Percentiles rank a stretch among this genome's conserved stretches.
phyloP scores from a whole-genome alignment of 2,797 vertebrate genomes.

The Tiaroga cobitis region DNA sequence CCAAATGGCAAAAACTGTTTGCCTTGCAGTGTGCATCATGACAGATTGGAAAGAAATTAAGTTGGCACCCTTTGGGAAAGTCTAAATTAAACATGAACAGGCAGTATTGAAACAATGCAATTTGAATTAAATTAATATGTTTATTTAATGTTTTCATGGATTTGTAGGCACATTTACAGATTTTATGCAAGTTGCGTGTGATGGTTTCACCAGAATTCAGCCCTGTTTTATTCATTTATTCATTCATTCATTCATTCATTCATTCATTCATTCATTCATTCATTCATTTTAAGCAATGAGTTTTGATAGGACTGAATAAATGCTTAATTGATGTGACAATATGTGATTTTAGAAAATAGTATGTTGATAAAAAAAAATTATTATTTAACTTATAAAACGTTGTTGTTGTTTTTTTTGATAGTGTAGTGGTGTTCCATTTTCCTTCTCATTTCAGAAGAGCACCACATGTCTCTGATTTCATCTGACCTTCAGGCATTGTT shows the following conservation, averaged over 20 bases:
- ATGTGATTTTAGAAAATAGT: neutral
- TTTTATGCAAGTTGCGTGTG: neutral
- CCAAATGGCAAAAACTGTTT: neutral
- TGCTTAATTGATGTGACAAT: neutral
- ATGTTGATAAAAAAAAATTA: neutral
- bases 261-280: neutral
- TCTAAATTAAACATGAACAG: constrained; percentile 25
- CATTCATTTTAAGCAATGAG: neutral
- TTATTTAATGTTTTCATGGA: neutral
- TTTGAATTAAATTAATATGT: neutral
- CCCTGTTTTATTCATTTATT: neutral
- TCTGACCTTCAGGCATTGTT: too few relatives aligned
- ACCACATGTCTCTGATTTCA: too few relatives aligned
- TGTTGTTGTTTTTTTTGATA: too few relatives aligned
- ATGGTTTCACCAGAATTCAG: neutral
- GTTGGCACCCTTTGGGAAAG: neutral
- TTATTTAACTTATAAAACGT: neutral
- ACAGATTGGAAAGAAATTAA: constrained; percentile 3
- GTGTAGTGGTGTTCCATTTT: too few relatives aligned
- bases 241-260: neutral
- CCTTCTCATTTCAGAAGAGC: too few relatives aligned
- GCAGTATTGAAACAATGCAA: neutral
- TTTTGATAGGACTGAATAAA: neutral
- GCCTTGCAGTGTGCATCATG: neutral
- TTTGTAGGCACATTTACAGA: neutral